Conservation (phyloP, 2,888 invertebrate species). For the Phaedon cochleariae region DNA sequence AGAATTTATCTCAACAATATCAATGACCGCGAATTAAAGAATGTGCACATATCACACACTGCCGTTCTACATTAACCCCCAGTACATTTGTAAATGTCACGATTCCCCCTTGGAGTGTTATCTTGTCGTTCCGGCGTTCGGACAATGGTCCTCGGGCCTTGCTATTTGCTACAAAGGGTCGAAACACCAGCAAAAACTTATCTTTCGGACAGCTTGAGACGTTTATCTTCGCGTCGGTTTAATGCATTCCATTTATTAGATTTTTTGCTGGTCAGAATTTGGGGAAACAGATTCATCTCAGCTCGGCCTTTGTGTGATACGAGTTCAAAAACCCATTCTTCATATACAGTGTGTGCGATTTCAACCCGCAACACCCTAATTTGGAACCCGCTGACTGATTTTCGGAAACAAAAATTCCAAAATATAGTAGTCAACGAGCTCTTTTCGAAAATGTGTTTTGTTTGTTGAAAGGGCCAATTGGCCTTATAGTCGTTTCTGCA, state of each 20-base stretch:
- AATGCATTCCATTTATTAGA: neutral
- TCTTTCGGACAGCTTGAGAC: slow-evolving; percentile 34
- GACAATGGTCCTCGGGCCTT: slow-evolving; percentile 47
- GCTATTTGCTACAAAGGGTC: slow-evolving; percentile 39
- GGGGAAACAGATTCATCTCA: neutral
- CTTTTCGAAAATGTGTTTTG: too few species aligned
- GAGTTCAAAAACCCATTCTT: too few species aligned
- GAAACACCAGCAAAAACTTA: slow-evolving; percentile 48
- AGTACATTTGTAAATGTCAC: slow-evolving; percentile 48
- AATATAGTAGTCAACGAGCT: too few species aligned
- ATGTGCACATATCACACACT: neutral
- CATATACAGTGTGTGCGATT: too few species aligned
- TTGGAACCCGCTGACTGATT: too few species aligned
- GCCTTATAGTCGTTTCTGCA: too few species aligned
- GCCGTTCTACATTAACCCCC: slow-evolving; percentile 22
- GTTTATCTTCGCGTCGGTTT: slow-evolving; percentile 13
- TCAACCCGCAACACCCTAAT: too few species aligned
- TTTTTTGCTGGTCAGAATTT: neutral
- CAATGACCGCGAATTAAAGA: neutral
- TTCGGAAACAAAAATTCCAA: too few species aligned
- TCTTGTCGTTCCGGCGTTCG: slow-evolving; percentile 42
- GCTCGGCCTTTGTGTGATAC: neutral
- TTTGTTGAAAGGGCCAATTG: too few species aligned
- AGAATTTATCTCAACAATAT: too few species aligned
- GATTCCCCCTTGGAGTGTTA: slow-evolving; percentile 39